A percentile compares a stretch with the other conserved stretches of the same genome.
Evolutionary conservation across 2,888 invertebrate genomes (phyloP).

Genomic region (Unio pictorum): DNA sequence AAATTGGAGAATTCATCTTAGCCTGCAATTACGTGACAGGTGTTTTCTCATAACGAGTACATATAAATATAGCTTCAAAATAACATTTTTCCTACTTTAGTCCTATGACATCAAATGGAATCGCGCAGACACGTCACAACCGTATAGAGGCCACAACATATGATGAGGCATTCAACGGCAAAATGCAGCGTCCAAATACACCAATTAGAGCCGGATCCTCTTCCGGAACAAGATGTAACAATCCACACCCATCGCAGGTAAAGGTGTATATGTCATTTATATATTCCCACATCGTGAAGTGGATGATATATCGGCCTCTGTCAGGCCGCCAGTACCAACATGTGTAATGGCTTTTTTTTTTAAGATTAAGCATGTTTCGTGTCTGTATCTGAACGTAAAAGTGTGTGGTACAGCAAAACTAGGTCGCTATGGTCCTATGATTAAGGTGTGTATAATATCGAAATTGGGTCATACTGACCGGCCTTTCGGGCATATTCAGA

Average conservation of each 20-base stretch:
- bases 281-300: too few relatives aligned
- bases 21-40: background rate
- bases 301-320: slow-evolving; percentile 3
- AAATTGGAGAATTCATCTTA: background rate
- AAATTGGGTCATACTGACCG: too few relatives aligned
- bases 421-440: too few relatives aligned
- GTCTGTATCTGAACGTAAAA: too few relatives aligned
- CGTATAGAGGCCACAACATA: slow-evolving; percentile 48
- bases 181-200: slow-evolving; percentile 33
- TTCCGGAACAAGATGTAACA: slow-evolving; percentile 57
- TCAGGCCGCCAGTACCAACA: slow-evolving; percentile 12
- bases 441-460: too few relatives aligned
- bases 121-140: slow-evolving; percentile 40
- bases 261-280: background rate
- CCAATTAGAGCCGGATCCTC: slow-evolving; percentile 54
- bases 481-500: too few relatives aligned
- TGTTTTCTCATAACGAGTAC: background rate
- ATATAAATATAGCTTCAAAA: background rate
- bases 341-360: too few relatives aligned
- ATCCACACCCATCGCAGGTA: slow-evolving; percentile 65
- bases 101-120: slow-evolving; percentile 59
- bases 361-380: too few relatives aligned
- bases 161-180: slow-evolving; percentile 39
- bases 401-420: too few relatives aligned
- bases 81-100: slow-evolving; percentile 21